phyloP scores from a whole-genome alignment of 53 echinoderm and acorn worm genomes.

The Actinopyga echinites region DNA sequence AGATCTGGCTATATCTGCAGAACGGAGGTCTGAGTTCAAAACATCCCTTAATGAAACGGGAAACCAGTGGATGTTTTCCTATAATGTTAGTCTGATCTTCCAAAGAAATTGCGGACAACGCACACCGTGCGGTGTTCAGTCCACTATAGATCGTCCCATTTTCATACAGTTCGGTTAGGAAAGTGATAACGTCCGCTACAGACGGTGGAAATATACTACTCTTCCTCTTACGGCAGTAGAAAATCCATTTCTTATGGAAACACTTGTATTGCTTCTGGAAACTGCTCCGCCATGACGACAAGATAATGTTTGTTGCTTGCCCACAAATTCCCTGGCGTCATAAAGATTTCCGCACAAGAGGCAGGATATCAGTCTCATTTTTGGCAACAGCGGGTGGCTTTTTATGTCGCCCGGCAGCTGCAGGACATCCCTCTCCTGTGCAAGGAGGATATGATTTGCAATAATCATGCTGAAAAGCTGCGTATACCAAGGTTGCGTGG shows the following conservation, averaged over 20 bases:
- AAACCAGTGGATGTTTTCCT: not conserved
- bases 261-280: not conserved
- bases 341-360: not conserved
- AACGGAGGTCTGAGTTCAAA: not conserved
- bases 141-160: not conserved
- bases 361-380: not conserved
- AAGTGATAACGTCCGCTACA: not conserved
- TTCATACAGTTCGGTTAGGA: not conserved
- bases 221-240: not conserved
- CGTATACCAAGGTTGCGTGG: not conserved
- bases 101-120: not conserved
- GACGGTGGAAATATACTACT: too few relatives aligned
- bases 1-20: not conserved
- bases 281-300: not conserved
- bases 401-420: not conserved
- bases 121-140: constrained; percentile 1
- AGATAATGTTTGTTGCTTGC: not conserved
- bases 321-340: not conserved
- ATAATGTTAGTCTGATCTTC: not conserved
- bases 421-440: not conserved
- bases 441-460: not conserved
- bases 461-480: not conserved
- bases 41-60: not conserved
- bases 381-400: not conserved
- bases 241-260: not conserved